Base-by-base conservation (phyloP, 2,113 vertebrate species). In the Calcarius ornatus region DNA sequence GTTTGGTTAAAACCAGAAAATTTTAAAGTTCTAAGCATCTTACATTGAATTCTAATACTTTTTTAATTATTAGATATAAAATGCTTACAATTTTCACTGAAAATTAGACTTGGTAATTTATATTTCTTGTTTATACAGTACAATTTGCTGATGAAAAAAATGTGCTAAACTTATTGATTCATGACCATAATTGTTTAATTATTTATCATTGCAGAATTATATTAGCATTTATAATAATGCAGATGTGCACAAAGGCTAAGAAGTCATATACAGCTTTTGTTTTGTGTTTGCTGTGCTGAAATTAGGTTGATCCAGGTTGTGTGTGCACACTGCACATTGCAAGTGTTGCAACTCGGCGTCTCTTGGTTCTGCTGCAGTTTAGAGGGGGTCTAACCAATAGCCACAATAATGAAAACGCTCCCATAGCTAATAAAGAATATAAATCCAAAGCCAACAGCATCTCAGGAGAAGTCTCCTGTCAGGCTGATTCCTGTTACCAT, bases 121-220 rank as follows among this genome's bases (percentile, higher is more conserved):
- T 98, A 98, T 98, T 99, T 98, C 99, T 99, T 99, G 99, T 99
- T 99, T 99, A 99, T 99, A 99, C 98, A 99, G 98, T 99, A 99
- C 99, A 98, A 99, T 99, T 99, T 99, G 98, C 99, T 99, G 99
- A 99, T 99, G 99, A 98, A 99, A 99, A 90, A 99, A 99, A 99
- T 99, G 98, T 99, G 99, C 98, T 99, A 99, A 99, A 99, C 99
- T 99, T 99, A 99, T 99, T 99, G 99, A 99, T 99, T 99, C 99
- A 99, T 99, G 99, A 99, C 99, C 98, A 98, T 99, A 99, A 99
- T 99, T 99, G 99, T 99, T 99, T 99, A 99, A 99, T 99, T 99
- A 99, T 99, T 99, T 99, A 99, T 99, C 99, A 99, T 98, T 98
- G 99, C 99, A 98, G 99, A 98, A 98, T 98, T 99, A 98, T 98